phyloP scores from a whole-genome alignment of 1,140 invertebrate genomes.

The Wasmannia auropunctata region DNA sequence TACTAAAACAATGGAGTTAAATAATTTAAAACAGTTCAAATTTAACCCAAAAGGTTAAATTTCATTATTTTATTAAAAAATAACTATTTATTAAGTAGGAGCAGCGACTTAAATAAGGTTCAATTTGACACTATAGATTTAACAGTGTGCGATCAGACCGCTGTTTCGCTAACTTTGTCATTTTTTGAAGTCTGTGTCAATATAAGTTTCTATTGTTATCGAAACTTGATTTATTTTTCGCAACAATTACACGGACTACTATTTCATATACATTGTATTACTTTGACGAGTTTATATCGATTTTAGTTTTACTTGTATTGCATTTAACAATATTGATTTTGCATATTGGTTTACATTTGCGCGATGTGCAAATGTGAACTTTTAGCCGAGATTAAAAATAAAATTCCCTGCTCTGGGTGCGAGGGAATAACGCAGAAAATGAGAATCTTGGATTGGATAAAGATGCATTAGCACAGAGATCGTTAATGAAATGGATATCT shows the following conservation, averaged over 20 bases:
- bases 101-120: too few relatives aligned
- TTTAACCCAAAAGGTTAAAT: too few relatives aligned
- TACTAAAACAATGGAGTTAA: too few relatives aligned
- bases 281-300: background rate
- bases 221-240: background rate
- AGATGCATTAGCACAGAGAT: background rate
- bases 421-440: background rate
- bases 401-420: background rate
- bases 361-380: background rate
- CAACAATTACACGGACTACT: background rate
- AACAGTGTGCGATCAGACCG: too few relatives aligned
- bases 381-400: background rate
- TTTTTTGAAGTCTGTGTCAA: background rate
- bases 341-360: too few relatives aligned
- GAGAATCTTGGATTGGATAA: background rate
- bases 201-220: background rate
- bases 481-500: constrained; percentile 7
- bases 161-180: background rate
- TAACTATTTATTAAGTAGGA: too few relatives aligned
- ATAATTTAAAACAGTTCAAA: too few relatives aligned
- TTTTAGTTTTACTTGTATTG: background rate
- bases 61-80: too few relatives aligned
- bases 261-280: background rate
- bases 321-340: too few relatives aligned
- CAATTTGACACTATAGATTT: too few relatives aligned